Conservation (phyloP, 2,797 vertebrate genomes). For the Scomberomorus guttatus region DNA sequence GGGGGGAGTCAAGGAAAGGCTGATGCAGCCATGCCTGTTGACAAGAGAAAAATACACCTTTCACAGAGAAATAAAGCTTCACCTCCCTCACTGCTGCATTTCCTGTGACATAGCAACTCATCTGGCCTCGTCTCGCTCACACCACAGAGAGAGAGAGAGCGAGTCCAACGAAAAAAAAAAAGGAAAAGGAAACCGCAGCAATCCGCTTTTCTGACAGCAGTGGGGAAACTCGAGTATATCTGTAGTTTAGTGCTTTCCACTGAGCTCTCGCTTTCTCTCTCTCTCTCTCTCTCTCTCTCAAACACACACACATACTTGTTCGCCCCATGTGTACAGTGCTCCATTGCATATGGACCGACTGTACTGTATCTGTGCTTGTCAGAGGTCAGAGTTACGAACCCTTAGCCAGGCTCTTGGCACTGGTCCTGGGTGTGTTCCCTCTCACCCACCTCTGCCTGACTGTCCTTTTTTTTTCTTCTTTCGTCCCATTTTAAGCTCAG, state of each 20-base stretch:
- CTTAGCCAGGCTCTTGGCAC: slow-evolving; percentile 35
- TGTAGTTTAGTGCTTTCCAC: slow-evolving; percentile 62
- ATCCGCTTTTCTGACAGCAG: slow-evolving; percentile 60
- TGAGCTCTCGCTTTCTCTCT: background rate
- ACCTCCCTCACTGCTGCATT: slow-evolving; percentile 76
- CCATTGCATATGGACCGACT: slow-evolving; percentile 29
- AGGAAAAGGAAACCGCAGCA: slow-evolving; percentile 45
- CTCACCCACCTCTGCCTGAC: slow-evolving; percentile 21
- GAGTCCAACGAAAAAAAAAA: slow-evolving; percentile 1
- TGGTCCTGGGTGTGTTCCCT: background rate
- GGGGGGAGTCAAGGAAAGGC: slow-evolving; percentile 75
- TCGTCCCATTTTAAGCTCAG: slow-evolving; percentile 45
- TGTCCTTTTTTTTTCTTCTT: slow-evolving; percentile 22
- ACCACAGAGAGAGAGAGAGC: slow-evolving; percentile 42
- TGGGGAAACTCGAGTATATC: slow-evolving; percentile 57
- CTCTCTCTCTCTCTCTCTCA: background rate
- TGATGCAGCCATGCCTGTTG: slow-evolving; percentile 80
- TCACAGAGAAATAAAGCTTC: slow-evolving; percentile 79
- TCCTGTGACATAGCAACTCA: slow-evolving; percentile 76
- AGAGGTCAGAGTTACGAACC: slow-evolving; percentile 40
- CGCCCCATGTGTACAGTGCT: background rate
- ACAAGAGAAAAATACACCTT: slow-evolving; percentile 85
- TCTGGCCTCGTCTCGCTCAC: slow-evolving; percentile 65
- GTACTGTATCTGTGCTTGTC: slow-evolving; percentile 32
- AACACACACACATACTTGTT: slow-evolving; percentile 14